These are phyloP conservation scores for Papilio xuthus DNA, from an alignment of 1,140 invertebrate genomes.

Conservation along the genomic window DNA sequence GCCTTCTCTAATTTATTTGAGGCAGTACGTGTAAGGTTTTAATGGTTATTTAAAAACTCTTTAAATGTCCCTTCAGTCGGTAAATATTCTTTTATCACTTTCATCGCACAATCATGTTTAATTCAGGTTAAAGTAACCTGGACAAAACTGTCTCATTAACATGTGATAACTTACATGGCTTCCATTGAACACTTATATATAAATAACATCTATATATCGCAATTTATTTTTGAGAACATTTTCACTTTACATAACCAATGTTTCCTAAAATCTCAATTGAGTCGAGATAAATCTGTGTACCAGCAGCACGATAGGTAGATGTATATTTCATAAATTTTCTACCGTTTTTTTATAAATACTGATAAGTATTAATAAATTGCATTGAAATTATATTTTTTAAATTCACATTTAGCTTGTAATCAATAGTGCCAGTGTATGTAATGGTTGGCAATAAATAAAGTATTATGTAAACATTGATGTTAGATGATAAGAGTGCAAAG, in stretches of 20 bases:
- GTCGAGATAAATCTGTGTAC: neutral
- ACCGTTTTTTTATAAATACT: constrained; percentile 39
- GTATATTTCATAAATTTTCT: constrained; percentile 34
- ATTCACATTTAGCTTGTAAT: constrained; percentile 62
- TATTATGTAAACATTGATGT: constrained; percentile 56
- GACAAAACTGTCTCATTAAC: neutral
- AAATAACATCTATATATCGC: neutral
- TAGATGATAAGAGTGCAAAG: constrained; percentile 65
- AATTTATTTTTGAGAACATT: constrained; percentile 24
- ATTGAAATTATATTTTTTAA: constrained; percentile 70
- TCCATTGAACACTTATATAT: constrained; percentile 17
- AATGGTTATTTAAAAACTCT: neutral
- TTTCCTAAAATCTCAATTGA: neutral
- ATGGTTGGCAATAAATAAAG: constrained; percentile 70
- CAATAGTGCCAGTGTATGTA: constrained; percentile 54
- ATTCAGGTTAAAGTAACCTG: neutral
- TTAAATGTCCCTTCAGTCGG: neutral
- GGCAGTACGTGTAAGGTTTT: no score
- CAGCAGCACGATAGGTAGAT: neutral
- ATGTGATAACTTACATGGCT: neutral
- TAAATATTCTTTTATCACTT: neutral
- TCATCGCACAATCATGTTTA: neutral
- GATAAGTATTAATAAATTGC: constrained; percentile 52
- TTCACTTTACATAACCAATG: neutral
- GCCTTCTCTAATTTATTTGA: no score